Evolutionary conservation across 2,888 invertebrate species (phyloP), one percentile per base, ranked within the genome.

Genomic region (Aphidius colemani): DNA sequence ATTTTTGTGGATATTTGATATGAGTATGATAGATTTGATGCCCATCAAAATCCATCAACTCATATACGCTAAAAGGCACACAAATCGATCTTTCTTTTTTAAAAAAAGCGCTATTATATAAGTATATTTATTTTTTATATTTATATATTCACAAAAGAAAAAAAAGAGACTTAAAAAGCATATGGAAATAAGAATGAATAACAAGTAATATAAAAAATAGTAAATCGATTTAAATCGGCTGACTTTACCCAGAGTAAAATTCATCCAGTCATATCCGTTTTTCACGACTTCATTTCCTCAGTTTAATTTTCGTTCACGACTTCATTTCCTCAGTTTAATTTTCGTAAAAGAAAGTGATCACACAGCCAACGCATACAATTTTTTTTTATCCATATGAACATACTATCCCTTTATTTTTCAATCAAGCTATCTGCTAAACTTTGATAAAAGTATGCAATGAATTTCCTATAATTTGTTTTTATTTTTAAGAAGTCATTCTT

Each of bases 241-340:
- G 13, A 53, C 10, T 10, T 18, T 40, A 39, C 48, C 56, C 46
- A 50, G 46, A 49, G 50, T 18, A 49, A 13, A 9, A 9, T 46
- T 55, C 57, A 64, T 64, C 58, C 58, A 46, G 43, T 65, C 43
- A 65, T 65, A 61, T 65, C 61, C 61, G 58, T 53, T 57, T 48
- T 61, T 43, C 51, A 48, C 39, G 30, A 18, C 56, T 41, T 60
- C 57, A 64, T 64, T 51, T 64, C 60, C 56, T 39, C 7, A 56
- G 18, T 45, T 9, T 57, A 56, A 64, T 64, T 56, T 64, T 51
- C 56, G 57, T 50, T n/a, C n/a, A n/a, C n/a, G n/a, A n/a, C 56
- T 41, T 60, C 56, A 64, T 64, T 51, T 64, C 60, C 56, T 39
- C 10, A 56, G 18, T 45, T 9, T 57, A 56, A 64, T 64, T 56